These are phyloP conservation scores for Heptranchias perlo DNA, from an alignment of 2,113 vertebrate species.

Conservation along the genomic window DNA sequence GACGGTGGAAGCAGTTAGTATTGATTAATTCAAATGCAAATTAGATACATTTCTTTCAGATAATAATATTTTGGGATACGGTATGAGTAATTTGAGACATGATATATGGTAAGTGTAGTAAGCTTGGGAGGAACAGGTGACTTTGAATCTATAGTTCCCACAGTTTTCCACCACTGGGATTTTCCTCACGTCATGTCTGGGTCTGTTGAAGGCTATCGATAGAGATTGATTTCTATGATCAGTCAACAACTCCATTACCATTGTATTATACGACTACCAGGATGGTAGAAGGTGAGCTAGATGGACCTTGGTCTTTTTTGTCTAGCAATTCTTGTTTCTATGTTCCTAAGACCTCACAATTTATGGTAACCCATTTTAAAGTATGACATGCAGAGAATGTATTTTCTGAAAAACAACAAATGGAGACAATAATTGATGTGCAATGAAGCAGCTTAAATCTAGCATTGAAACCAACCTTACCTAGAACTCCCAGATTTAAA, in stretches of 20 bases:
- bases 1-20: too few species aligned
- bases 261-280: neutral
- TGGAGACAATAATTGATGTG: neutral
- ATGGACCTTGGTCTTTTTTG: too few species aligned
- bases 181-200: neutral
- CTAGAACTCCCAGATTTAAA: neutral
- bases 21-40: too few species aligned
- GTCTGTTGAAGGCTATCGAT: neutral
- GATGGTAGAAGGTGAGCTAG: neutral
- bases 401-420: neutral
- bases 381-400: neutral
- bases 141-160: neutral
- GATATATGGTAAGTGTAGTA: too few species aligned
- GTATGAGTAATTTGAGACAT: too few species aligned
- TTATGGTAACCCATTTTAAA: neutral
- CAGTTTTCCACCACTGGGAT: neutral
- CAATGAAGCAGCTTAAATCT: neutral
- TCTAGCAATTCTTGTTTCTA: neutral
- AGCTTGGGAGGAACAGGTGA: too few species aligned
- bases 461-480: neutral
- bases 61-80: too few species aligned
- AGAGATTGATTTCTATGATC: neutral
- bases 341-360: neutral
- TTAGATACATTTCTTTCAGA: too few species aligned
- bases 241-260: neutral